Evolutionary conservation across 2,113 vertebrate genomes (phyloP), one percentile per base, ranked within the genome.

Genomic region (Vidua macroura): DNA sequence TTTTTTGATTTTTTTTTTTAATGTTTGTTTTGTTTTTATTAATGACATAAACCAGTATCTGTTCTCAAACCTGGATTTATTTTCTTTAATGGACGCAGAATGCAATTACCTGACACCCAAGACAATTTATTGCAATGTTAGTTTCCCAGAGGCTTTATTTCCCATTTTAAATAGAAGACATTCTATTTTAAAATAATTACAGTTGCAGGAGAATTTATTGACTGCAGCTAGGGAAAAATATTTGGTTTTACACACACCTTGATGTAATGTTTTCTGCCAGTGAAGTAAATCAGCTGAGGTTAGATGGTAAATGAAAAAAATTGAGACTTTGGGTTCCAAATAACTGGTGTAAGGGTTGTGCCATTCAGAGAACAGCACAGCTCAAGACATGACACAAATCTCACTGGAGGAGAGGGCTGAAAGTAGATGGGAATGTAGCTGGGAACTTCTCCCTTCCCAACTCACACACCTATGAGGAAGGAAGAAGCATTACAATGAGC

Each of bases 281-380:
- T 49, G 39, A 55, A 55, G 20, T 59, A 53, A 67, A 37, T 30
- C 2, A 33, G 2, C 15, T 10, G 11, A 8, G 11, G 18, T 70
- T 21, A 46, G 25, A 18, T 2, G 37, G 5, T 7, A 55, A 82
- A 78, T 4, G 4, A 28, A 72, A 63, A 33, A 43, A 23, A 7
- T 0, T 0, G 9, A 51, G 8, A 56, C 4, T 23, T 67, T 15
- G 16, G 1, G 6, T 39, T 76, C 25, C 20, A 39, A 41, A 82
- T 53, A 8, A 8, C 3, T 21, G 9, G 0, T 43, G 8, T 58
- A 0, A 3, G 12, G 3, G 2, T 44, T 85, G 9, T 60, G 33
- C 7, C 30, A 1, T 33, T 35, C 23, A 19, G 10, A 72, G 20
- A 30, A 44, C 5, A 69, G 22, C 0, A 0, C 31, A 84, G 24